Evolutionary conservation across 2,113 vertebrate genomes (phyloP).

Genomic region (Gallinago undulata): DNA sequence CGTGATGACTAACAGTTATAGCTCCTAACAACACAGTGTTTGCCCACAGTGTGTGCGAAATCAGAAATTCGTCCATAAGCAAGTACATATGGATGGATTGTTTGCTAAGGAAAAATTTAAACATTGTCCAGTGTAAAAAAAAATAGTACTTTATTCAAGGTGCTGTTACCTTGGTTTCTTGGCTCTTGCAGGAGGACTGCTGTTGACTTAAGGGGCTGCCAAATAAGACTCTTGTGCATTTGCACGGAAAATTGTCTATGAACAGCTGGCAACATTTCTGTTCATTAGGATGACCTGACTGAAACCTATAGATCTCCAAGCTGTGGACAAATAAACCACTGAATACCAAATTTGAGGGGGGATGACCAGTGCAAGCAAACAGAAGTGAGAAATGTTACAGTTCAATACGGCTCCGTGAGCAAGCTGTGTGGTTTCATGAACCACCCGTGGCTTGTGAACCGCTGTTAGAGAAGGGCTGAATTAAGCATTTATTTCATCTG

Average conservation of each 20-base stretch:
- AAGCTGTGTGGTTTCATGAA: neutral
- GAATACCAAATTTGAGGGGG: neutral
- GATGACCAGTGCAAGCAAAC: neutral
- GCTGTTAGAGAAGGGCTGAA: neutral
- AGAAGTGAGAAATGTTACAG: neutral
- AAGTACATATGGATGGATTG: neutral
- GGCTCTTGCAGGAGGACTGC: neutral
- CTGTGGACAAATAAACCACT: neutral
- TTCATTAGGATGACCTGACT: neutral
- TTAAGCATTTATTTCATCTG: neutral
- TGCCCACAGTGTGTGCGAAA: neutral
- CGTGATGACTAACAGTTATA: neutral
- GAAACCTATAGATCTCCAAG: neutral
- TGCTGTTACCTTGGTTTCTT: neutral
- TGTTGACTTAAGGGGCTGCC: neutral
- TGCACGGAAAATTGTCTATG: neutral
- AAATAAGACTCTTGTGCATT: neutral
- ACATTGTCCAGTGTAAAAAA: neutral
- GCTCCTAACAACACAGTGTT: neutral
- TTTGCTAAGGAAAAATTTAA: slow-evolving; percentile 16
- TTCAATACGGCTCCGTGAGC: neutral
- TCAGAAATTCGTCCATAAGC: neutral
- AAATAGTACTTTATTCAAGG: neutral
- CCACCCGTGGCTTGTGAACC: neutral
- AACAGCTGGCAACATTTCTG: neutral